Percentiles rank a stretch among this genome's conserved stretches.
Conservation (phyloP, 2,888 invertebrate genomes). For the Troides aeacus region DNA sequence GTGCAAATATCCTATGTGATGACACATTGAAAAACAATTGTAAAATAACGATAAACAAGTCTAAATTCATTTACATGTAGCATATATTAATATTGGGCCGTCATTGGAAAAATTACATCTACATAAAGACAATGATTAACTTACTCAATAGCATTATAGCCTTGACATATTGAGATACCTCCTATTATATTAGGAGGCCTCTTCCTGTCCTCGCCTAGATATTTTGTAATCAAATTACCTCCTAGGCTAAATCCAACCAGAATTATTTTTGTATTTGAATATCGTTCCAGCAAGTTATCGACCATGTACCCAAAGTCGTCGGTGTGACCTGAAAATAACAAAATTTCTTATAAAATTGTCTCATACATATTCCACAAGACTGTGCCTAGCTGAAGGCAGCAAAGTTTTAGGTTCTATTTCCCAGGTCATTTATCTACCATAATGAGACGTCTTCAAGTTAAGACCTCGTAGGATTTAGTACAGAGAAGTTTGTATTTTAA, state of each 20-base stretch:
- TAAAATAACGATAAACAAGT: background rate
- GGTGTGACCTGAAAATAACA: constrained; percentile 85
- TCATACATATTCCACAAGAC: background rate
- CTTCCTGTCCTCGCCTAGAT: constrained; percentile 88
- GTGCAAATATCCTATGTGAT: background rate
- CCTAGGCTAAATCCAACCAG: constrained; percentile 96
- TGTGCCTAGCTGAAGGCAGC: background rate
- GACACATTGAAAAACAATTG: background rate
- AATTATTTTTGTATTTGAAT: constrained; percentile 88
- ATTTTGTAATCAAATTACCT: constrained; percentile 95
- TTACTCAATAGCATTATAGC: constrained; percentile 95
- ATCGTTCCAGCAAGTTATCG: constrained; percentile 84
- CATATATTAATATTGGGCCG: background rate
- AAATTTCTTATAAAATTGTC: background rate
- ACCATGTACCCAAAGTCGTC: constrained; percentile 93
- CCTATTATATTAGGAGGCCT: constrained; percentile 88
- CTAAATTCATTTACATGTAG: background rate
- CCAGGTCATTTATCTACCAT: background rate
- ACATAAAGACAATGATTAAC: constrained; percentile 49
- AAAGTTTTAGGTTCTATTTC: background rate
- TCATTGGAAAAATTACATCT: background rate
- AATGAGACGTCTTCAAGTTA: background rate
- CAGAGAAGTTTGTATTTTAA: background rate
- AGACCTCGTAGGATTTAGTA: background rate
- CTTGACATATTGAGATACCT: constrained; percentile 95